Conservation (phyloP, 2,888 invertebrate species). For the Agrypnus murinus region DNA sequence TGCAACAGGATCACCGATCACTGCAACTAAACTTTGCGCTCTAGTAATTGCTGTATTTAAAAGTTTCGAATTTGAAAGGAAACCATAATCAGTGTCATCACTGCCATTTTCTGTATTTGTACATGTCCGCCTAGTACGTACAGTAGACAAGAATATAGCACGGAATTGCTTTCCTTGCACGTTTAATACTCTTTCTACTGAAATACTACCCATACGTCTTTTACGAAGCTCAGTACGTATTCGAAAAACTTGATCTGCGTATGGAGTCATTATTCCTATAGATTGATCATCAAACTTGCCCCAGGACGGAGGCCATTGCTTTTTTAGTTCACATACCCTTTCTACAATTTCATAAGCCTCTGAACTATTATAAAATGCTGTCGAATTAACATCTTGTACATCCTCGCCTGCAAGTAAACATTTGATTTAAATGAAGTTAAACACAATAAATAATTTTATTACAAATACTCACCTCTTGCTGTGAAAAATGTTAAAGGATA, state of each 20-base stretch:
- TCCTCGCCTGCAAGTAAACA: conserved; percentile 77
- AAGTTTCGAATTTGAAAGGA: conserved; percentile 86
- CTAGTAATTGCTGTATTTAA: conserved; percentile 89
- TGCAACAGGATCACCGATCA: conserved; percentile 89
- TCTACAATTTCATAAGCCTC: conserved; percentile 89
- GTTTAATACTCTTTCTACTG: conserved; percentile 88
- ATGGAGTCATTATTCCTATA: conserved; percentile 90
- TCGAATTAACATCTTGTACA: conserved; percentile 84
- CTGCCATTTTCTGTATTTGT: conserved; percentile 69
- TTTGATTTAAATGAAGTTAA: conserved; percentile 4
- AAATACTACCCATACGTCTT: conserved; percentile 81
- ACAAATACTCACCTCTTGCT: conserved; percentile 61
- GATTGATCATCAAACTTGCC: conserved; percentile 84
- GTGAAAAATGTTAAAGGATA: conserved; percentile 88
- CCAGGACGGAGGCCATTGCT: conserved; percentile 83
- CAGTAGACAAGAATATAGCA: conserved; percentile 86
- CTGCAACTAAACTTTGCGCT: conserved; percentile 87
- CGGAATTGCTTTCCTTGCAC: conserved; percentile 92
- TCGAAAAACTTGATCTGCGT: conserved; percentile 85
- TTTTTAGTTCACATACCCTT: conserved; percentile 81
- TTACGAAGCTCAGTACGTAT: conserved; percentile 86
- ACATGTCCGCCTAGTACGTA: conserved; percentile 84
- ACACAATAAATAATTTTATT: neutral
- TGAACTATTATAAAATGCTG: conserved; percentile 87
- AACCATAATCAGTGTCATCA: conserved; percentile 84